These are phyloP conservation scores for Meloe dianella DNA, from an alignment of 2,888 invertebrate genomes.

Conservation along the genomic window DNA sequence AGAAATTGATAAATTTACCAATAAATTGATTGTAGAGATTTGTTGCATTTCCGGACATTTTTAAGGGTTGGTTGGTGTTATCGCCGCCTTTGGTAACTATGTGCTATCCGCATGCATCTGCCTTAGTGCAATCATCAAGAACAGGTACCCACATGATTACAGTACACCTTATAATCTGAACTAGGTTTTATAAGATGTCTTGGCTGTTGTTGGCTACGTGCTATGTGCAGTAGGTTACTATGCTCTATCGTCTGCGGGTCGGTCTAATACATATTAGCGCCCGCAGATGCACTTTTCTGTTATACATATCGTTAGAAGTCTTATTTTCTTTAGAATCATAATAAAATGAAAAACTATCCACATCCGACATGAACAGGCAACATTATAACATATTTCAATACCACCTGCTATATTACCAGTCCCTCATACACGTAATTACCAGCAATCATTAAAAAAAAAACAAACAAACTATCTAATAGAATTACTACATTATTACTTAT, in stretches of 20 bases:
- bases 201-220: constrained; percentile 33
- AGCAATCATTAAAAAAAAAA: not conserved
- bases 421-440: constrained; percentile 2
- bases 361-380: constrained; percentile 3
- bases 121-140: constrained; percentile 14
- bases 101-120: constrained; percentile 22
- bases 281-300: constrained; percentile 8
- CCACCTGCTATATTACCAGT: constrained; percentile 5
- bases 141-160: constrained; percentile 40
- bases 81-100: constrained; percentile 20
- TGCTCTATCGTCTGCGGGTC: constrained; percentile 43
- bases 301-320: not conserved
- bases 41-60: too few relatives aligned
- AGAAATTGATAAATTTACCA: not conserved
- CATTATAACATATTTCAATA: constrained; percentile 7
- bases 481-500: not conserved
- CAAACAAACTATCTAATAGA: not conserved
- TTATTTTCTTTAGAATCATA: not conserved
- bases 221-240: constrained; percentile 47
- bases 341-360: constrained; percentile 11
- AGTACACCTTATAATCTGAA: constrained; percentile 37
- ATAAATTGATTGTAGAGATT: not conserved
- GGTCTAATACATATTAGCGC: constrained; percentile 21
- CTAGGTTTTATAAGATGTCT: constrained; percentile 44
- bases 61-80: not conserved